A percentile compares a stretch with the other conserved stretches of the same genome.
These are phyloP conservation scores for Naso thynnoides DNA, from an alignment of 2,797 vertebrate species.

Conservation along the genomic window DNA sequence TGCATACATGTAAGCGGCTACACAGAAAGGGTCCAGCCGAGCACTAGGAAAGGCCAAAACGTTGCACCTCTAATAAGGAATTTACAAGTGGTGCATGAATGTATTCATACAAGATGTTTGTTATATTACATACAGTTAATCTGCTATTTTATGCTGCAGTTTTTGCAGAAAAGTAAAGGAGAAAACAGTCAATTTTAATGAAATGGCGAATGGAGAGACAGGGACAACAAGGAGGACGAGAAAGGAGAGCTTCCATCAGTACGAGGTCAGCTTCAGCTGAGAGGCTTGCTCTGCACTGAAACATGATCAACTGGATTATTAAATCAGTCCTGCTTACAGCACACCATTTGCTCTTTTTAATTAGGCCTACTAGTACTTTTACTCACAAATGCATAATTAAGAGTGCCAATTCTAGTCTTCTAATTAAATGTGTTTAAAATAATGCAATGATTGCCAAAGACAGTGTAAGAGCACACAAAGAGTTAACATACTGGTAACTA, in stretches of 20 bases:
- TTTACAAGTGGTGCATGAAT: background rate
- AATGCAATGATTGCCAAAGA: rapidly evolving
- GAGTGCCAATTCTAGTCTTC: background rate
- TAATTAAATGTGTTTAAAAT: background rate
- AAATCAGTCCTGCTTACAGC: slow-evolving; percentile 4
- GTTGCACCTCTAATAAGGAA: no score
- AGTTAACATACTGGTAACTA: no score
- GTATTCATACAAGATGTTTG: background rate
- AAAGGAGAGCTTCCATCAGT: background rate
- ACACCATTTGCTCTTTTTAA: background rate
- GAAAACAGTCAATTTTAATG: background rate
- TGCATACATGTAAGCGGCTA: no score
- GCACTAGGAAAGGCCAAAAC: no score
- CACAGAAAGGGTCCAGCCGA: no score
- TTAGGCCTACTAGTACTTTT: background rate
- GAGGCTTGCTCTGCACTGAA: slow-evolving; percentile 25
- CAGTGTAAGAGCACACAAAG: background rate
- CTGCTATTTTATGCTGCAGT: background rate
- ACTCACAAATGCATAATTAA: background rate
- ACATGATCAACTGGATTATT: slow-evolving; percentile 34
- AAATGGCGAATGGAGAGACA: background rate
- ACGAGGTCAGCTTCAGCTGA: slow-evolving; percentile 2
- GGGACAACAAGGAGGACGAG: background rate
- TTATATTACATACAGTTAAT: no score
- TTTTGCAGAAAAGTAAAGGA: background rate